phyloP scores from a whole-genome alignment of 2,797 vertebrate genomes.

The Ctenopoma multispine region DNA sequence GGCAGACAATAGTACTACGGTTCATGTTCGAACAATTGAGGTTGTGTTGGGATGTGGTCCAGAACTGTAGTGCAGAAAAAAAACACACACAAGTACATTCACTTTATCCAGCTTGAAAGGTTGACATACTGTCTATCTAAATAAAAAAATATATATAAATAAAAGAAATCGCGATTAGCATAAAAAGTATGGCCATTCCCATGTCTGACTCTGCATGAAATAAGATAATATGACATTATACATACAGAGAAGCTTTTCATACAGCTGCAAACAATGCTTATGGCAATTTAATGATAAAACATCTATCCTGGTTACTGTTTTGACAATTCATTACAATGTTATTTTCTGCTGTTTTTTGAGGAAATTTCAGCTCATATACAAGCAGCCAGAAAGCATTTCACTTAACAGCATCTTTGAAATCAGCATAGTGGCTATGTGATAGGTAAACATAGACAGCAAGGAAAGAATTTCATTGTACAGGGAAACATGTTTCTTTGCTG shows the following conservation, averaged over 20 bases:
- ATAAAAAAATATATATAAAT: slow-evolving; percentile 24
- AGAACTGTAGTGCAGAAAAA: neutral
- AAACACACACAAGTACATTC: slow-evolving; percentile 6
- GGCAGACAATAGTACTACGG: slow-evolving; percentile 2
- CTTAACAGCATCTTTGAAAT: neutral
- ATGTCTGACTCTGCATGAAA: neutral
- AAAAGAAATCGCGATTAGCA: neutral
- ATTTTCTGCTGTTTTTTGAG: neutral
- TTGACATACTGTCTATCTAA: slow-evolving; percentile 22
- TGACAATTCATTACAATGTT: neutral
- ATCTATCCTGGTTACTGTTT: neutral
- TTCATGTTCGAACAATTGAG: slow-evolving; percentile 51
- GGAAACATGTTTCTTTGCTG: no score
- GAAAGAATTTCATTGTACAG: no score
- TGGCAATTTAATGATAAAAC: slow-evolving; percentile 17
- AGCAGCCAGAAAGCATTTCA: neutral
- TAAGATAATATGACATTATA: slow-evolving; percentile 3
- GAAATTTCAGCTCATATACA: neutral
- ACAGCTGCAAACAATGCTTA: slow-evolving; percentile 1
- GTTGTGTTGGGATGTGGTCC: slow-evolving; percentile 52
- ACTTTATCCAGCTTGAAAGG: slow-evolving; percentile 21
- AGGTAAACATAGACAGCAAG: no score
- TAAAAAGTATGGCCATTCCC: neutral
- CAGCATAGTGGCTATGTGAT: neutral
- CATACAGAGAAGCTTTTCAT: neutral